Conservation (phyloP, 1,140 invertebrate genomes). For the Rhyacophila brunnea region DNA sequence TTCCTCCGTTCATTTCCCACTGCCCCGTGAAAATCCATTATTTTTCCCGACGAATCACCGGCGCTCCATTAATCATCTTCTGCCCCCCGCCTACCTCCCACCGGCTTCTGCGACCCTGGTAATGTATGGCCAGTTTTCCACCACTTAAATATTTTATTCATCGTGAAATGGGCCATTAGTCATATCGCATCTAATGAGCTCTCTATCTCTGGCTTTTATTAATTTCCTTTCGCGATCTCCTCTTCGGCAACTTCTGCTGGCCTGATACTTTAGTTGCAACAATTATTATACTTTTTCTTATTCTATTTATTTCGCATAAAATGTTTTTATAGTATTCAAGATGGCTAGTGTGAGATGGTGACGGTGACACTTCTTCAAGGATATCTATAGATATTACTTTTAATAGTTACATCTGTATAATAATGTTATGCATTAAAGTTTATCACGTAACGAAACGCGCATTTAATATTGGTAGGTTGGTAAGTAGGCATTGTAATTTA, state of each 20-base stretch:
- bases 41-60: slow-evolving; percentile 34
- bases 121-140: slow-evolving; percentile 34
- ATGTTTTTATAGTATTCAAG: too few species aligned
- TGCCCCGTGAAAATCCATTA: slow-evolving; percentile 32
- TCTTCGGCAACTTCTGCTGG: slow-evolving; percentile 8
- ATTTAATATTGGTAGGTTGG: too few species aligned
- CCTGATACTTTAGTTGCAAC: slow-evolving; percentile 6
- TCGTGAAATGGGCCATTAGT: slow-evolving; percentile 34
- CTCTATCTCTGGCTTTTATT: slow-evolving; percentile 21
- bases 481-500: too few species aligned
- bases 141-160: slow-evolving; percentile 37
- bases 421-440: too few species aligned
- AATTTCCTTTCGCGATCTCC: slow-evolving; percentile 12
- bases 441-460: too few species aligned
- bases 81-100: slow-evolving; percentile 5
- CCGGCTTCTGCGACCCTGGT: slow-evolving; percentile 5
- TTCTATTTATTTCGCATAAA: too few species aligned
- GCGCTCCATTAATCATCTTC: slow-evolving; percentile 33
- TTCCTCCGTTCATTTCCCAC: slow-evolving; percentile 21
- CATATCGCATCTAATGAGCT: slow-evolving; percentile 29
- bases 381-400: too few species aligned
- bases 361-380: too few species aligned
- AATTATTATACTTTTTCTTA: too few species aligned
- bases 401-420: too few species aligned
- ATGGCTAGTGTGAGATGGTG: too few species aligned